phyloP scores from a whole-genome alignment of 2,113 vertebrate species.

The Xyrauchen texanus region DNA sequence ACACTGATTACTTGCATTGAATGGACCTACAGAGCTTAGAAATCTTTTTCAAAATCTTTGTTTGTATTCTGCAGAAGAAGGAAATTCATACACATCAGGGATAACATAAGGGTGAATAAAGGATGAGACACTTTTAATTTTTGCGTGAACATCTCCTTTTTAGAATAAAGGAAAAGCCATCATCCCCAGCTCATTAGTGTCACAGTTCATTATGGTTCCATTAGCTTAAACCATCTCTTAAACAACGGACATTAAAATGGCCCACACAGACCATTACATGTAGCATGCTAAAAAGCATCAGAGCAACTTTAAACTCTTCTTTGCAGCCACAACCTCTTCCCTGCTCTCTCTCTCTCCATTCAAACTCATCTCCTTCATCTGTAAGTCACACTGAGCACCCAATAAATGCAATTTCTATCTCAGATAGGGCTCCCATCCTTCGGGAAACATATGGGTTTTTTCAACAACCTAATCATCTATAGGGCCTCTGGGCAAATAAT shows the following conservation, averaged over 20 bases:
- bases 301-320: conserved; percentile 1
- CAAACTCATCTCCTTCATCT: conserved; percentile 58
- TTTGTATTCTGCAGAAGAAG: too few relatives aligned
- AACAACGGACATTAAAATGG: neutral
- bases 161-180: too few relatives aligned
- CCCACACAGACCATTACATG: conserved; percentile 31
- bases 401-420: conserved; percentile 56
- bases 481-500: conserved; percentile 57
- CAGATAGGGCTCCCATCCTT: conserved; percentile 50
- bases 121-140: too few relatives aligned
- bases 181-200: too few relatives aligned
- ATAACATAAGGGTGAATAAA: too few relatives aligned
- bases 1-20: too few relatives aligned
- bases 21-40: too few relatives aligned
- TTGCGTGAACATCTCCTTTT: too few relatives aligned
- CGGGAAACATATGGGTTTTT: conserved; percentile 60
- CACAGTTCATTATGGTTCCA: too few relatives aligned
- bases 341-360: conserved; percentile 29
- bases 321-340: conserved; percentile 41
- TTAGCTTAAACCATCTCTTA: neutral
- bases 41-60: too few relatives aligned
- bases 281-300: conserved; percentile 31
- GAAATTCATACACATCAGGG: too few relatives aligned
- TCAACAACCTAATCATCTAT: conserved; percentile 61
- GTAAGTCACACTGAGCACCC: conserved; percentile 58